These are phyloP conservation scores for Microplitis manilae DNA, from an alignment of 2,888 invertebrate species.

Conservation along the genomic window DNA sequence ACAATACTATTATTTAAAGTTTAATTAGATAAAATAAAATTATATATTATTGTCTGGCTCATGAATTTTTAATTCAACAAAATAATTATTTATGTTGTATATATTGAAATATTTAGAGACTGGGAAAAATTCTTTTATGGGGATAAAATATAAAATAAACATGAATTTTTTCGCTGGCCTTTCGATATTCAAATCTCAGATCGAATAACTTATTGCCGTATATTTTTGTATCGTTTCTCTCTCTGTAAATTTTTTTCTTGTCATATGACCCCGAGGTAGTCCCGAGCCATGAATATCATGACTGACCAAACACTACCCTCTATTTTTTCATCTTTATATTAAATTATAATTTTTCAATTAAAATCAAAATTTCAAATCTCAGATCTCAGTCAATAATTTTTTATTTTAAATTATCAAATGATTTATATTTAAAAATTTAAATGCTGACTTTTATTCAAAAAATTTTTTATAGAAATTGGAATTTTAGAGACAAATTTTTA, in stretches of 20 bases:
- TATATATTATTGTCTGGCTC: conserved; percentile 5
- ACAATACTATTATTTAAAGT: background rate
- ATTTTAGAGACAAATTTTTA: too few species aligned
- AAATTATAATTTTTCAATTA: background rate
- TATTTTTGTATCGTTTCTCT: conserved; percentile 57
- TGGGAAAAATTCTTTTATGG: conserved; percentile 20
- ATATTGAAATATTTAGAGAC: background rate
- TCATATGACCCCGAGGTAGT: conserved; percentile 63
- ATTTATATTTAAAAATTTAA: too few species aligned
- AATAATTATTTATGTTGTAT: background rate
- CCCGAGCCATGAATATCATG: conserved; percentile 71
- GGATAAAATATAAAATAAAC: conserved; percentile 65
- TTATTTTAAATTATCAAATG: too few species aligned
- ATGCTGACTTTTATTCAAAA: too few species aligned
- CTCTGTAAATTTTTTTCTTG: conserved; percentile 14
- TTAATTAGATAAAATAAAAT: background rate
- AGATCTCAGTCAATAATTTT: too few species aligned
- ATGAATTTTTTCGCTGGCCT: conserved; percentile 64
- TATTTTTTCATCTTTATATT: background rate
- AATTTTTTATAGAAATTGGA: too few species aligned
- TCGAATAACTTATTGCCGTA: conserved; percentile 64
- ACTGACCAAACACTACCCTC: conserved; percentile 64
- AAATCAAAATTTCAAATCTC: background rate
- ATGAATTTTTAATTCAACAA: background rate
- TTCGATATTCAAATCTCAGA: conserved; percentile 69